Evolutionary conservation across 2,888 invertebrate genomes (phyloP).

Genomic region (Tetrapedia diversipes): DNA sequence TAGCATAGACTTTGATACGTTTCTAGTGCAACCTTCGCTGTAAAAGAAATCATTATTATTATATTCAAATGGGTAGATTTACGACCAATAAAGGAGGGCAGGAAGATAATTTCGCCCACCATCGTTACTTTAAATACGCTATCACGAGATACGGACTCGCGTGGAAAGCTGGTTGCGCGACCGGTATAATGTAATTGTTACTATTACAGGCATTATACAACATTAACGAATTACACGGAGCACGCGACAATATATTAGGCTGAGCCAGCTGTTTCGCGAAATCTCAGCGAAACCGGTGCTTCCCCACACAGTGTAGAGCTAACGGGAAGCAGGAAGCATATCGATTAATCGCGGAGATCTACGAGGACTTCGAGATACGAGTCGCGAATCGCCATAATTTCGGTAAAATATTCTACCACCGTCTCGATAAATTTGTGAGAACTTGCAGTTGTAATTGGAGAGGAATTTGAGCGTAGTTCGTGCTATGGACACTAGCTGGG

Average conservation of each 20-base stretch:
- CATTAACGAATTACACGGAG: slow-evolving; percentile 61
- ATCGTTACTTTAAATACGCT: slow-evolving; percentile 37
- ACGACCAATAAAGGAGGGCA: slow-evolving; percentile 7
- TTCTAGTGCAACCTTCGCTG: not conserved
- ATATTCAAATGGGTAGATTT: not conserved
- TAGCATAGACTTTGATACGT: not conserved
- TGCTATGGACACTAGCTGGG: not conserved
- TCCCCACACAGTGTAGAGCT: slow-evolving; percentile 15
- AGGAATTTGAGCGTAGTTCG: not conserved
- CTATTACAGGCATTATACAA: slow-evolving; percentile 41
- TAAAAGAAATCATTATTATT: not conserved
- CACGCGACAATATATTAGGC: slow-evolving; percentile 70
- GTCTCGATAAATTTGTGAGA: not conserved
- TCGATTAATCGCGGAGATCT: slow-evolving; percentile 43
- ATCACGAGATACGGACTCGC: slow-evolving; percentile 40
- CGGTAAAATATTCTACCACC: not conserved
- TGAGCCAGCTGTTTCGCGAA: slow-evolving; percentile 45
- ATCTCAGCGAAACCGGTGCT: slow-evolving; percentile 34
- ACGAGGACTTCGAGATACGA: not conserved
- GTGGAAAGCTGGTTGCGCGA: slow-evolving; percentile 31
- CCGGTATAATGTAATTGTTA: slow-evolving; percentile 38
- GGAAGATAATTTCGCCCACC: slow-evolving; percentile 21
- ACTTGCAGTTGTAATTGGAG: not conserved
- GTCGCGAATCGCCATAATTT: not conserved
- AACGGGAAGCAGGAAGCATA: slow-evolving; percentile 25